Evolutionary conservation across 1,140 invertebrate species (phyloP), one percentile per base, ranked within the genome.

Genomic region (Listronotus oregonensis): DNA sequence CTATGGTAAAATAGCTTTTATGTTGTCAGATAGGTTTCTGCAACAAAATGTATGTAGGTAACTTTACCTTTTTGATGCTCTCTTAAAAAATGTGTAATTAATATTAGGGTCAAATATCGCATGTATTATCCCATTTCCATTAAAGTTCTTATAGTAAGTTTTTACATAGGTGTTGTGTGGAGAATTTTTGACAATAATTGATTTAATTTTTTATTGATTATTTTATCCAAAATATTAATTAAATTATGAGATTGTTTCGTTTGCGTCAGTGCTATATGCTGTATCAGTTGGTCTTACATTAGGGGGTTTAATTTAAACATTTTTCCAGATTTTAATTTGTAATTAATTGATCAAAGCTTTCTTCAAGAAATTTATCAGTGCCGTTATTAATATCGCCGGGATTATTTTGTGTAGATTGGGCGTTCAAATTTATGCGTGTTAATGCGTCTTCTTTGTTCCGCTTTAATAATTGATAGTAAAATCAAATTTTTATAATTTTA

Each of bases 381-480:
- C 37, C 34, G 4, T 58, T 6, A 46, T 58, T 17, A 21, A 43
- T 58, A 46, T 58, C 15, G 8, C 55, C 55, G 6, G 55, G 55
- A 44, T 27, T 14, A 46, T 58, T 58, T 10, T 40, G 7, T 37
- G 42, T 31, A 10, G 32, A 51, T n/a, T 52, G 4, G 4, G 21
- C 40, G 21, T 49, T 50, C 27, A 58, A 10, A 17, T n/a, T 5
- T 6, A 65, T 58, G 14, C 43, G 14, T 8, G 63, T 60, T 18
- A 65, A 27, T 27, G 43, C 55, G 34, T 65, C 54, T 3, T 46
- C 64, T 18, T 54, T 70, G 71, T 76, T 8, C 78, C 79, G 12
- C 68, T 68, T 68, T 77, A 79, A 61, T 81, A 79, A 8, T 68
- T 58, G 2, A 85, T 78, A 63, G 65, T 78, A 68, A 78, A 82